Conservation (phyloP, 2,113 vertebrate genomes). For the Dicerorhinus sumatrensis region DNA sequence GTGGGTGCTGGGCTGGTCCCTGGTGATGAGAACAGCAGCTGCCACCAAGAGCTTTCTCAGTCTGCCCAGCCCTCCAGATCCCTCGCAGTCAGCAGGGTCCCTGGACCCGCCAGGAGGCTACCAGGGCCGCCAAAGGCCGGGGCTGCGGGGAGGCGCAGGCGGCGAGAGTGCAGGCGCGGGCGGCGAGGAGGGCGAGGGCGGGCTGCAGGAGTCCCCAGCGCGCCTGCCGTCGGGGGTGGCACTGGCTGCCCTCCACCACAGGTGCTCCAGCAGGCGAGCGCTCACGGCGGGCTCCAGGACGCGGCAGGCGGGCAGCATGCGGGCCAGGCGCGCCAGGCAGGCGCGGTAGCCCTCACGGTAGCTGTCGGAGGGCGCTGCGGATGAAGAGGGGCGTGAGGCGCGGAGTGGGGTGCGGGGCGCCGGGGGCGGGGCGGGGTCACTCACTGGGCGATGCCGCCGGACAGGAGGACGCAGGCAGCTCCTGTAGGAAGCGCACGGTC, state of each 20-base stretch:
- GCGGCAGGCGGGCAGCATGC: constrained; percentile 86
- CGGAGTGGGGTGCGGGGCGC: rapidly evolving
- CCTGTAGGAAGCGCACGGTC: constrained; percentile 93
- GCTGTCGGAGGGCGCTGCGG: constrained; percentile 83
- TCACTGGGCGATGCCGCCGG: constrained; percentile 84
- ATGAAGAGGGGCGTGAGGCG: neutral
- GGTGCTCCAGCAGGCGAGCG: constrained; percentile 87
- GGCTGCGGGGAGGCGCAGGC: constrained; percentile 28
- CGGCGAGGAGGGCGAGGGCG: neutral
- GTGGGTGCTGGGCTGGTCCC: neutral
- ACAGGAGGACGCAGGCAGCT: constrained; percentile 80
- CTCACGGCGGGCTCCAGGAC: constrained; percentile 86
- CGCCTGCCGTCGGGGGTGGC: neutral
- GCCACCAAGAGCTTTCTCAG: neutral
- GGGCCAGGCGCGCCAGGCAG: constrained; percentile 89
- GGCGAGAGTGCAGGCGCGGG: neutral
- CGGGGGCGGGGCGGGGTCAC: constrained; percentile 20
- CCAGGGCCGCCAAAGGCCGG: constrained; percentile 92
- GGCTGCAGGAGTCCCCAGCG: neutral
- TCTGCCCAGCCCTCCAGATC: neutral
- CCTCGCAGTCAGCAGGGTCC: neutral
- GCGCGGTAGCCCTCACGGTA: constrained; percentile 91
- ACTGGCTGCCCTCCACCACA: constrained; percentile 79
- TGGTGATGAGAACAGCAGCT: neutral
- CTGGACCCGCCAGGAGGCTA: constrained; percentile 75